Conservation (phyloP, 2,888 invertebrate genomes). For the Parelbella ahira region DNA sequence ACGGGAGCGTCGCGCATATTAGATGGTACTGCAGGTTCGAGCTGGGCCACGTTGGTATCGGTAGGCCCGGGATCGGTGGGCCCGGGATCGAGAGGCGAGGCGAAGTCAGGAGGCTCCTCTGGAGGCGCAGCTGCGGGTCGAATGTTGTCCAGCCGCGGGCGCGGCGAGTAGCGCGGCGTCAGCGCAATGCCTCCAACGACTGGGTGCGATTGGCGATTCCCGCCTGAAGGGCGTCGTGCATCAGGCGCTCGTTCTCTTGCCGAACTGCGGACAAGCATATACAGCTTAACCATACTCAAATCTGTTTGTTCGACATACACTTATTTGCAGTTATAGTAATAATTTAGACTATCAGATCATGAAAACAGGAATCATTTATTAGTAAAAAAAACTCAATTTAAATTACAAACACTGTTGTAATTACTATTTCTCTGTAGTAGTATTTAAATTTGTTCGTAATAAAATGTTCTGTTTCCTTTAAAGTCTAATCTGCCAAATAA, state of each 20-base stretch:
- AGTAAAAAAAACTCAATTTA: no score
- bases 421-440: no score
- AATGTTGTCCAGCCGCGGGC: conserved; percentile 64
- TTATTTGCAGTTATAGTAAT: no score
- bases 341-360: no score
- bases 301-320: no score
- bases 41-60: conserved; percentile 29
- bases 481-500: no score
- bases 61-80: conserved; percentile 35
- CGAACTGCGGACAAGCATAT: conserved; percentile 85
- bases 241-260: conserved; percentile 92
- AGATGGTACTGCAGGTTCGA: conserved; percentile 27
- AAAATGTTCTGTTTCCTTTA: no score
- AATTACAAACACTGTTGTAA: no score
- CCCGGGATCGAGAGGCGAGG: conserved; percentile 32
- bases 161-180: conserved; percentile 78
- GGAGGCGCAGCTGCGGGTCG: conserved; percentile 73
- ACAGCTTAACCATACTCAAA: conserved; percentile 52
- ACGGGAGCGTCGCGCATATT: conserved; percentile 40
- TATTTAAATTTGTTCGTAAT: no score
- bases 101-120: conserved; percentile 57
- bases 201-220: conserved; percentile 79
- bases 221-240: conserved; percentile 87
- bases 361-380: no score
- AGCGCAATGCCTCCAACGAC: conserved; percentile 77